Base-by-base conservation (phyloP, 2,113 vertebrate genomes). In the Hippocampus mohnikei region DNA sequence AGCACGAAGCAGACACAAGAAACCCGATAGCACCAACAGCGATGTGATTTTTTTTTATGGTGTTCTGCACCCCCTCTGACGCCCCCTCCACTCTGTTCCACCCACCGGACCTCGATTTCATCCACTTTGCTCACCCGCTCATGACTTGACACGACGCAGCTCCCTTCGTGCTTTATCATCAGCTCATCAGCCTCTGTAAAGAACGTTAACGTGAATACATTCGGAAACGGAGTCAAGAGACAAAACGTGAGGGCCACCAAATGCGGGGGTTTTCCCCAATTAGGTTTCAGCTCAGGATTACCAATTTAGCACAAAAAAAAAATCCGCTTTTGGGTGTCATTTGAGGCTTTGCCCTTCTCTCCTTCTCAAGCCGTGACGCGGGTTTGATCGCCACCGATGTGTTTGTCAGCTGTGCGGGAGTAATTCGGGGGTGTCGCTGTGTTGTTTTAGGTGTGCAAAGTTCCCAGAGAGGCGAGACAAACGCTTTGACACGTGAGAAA, bases 351-450 rank as follows among this genome's bases (percentile, higher is more conserved):
- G 60, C 60, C 60, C 60, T 18, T 10, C 33, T 86, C 87, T 87
- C 89, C 90, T 92, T 92, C 90, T 27, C 89, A 87, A 85, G 67
- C 48, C 64, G 78, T 67, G 82, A 74, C 74, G 65, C 82, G 73
- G 94, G 23, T 96, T 95, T 95, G 95, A 96, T 96, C 92, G 93
- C 89, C 82, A 72, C 69, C 94, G 92, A 97, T 95, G 95, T 92
- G 92, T 96, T 96, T 94, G 90, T 97, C 96, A 97, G 96, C 95
- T 96, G 95, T 94, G 89, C 82, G 83, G 70, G 80, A 46, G 83
- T 83, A 81, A 84, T 89, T 85, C 90, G 73, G 76, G 88, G 90
- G 86, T 91, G 90, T 92, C 73, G 91, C 92, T 87, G 81, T 97
- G 95, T 98, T 97, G 95, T 94, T 92, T 95, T 95, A 96, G 95